Evolutionary conservation across 2,113 vertebrate genomes (phyloP).

Genomic region (Oreotrochilus melanogaster): DNA sequence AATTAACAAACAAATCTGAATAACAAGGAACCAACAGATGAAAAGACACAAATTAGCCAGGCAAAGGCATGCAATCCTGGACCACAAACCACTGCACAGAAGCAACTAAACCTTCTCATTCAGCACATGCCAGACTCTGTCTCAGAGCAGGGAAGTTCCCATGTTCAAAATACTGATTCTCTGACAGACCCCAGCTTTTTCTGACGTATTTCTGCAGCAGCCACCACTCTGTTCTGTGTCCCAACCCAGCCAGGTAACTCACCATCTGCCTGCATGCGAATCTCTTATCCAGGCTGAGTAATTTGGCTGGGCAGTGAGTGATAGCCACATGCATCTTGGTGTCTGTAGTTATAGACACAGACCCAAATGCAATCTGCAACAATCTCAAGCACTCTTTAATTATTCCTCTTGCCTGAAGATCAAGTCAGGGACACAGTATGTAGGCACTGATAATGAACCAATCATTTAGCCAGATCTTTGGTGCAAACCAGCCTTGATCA

Average conservation of each 20-base stretch:
- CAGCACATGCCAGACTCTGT: background rate
- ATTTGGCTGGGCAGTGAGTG: background rate
- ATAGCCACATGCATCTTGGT: background rate
- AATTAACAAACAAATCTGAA: background rate
- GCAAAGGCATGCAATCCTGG: background rate
- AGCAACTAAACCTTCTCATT: background rate
- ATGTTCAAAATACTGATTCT: background rate
- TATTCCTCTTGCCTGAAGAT: background rate
- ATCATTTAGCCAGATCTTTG: background rate
- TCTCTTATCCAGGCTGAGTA: background rate
- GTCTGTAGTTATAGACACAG: background rate
- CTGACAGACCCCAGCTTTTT: background rate
- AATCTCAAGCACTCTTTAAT: background rate
- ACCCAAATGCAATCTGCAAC: background rate
- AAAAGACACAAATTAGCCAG: background rate
- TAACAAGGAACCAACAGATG: background rate
- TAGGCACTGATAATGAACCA: background rate
- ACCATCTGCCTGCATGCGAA: background rate
- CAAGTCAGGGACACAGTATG: background rate
- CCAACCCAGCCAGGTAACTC: background rate
- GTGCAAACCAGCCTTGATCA: background rate
- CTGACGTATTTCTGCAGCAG: background rate
- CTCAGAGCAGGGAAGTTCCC: background rate
- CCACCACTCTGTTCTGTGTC: background rate
- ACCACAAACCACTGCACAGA: background rate